Evolutionary conservation across 1,140 invertebrate genomes (phyloP), one percentile per base, ranked within the genome.

Genomic region (Ladona fulva): DNA sequence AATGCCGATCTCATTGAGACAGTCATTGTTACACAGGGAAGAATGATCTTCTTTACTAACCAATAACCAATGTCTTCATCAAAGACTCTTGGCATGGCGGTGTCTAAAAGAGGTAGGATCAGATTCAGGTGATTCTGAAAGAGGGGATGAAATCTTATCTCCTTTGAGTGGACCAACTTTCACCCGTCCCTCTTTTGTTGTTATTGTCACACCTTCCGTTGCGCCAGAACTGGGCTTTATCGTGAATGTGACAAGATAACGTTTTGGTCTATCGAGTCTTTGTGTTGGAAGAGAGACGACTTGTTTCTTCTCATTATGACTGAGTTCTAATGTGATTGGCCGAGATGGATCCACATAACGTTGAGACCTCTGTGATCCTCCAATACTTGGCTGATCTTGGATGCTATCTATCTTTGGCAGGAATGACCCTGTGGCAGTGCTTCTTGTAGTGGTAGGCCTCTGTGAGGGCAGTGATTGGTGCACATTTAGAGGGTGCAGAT

Each of bases 161-260:
- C 52, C 52, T 22, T 66, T 66, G 52, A 66, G 14, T 3, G 52
- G 52, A 22, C 52, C 52, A 6, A 66, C 52, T 66, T 66, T 66
- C 3, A 66, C 52, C 1, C n/a, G 52, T 12, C 52, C 52, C 14
- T 66, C 52, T 12, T 66, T 66, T 22, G 52, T 66, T 22, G 52
- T 66, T 16, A 66, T 66, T 66, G 52, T 66, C 16, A 66, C 52
- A 19, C 52, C 52, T 19, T 66, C 52, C 5, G 52, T 66, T 16
- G 52, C 14, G 14, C 52, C 52, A 6, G 52, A 66, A 66, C 52
- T 77, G 7, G 82, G 82, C 83, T 93, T 93, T 19, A 95, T 93
- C 16, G 93, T 95, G 82, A 96, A 95, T 24, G 94, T 95, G 75
- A 96, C 94, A 83, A 93, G 95, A 84, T 95, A 96, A 82, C 93